Conservation (phyloP, 2,113 vertebrate species). For the Heterotis niloticus region DNA sequence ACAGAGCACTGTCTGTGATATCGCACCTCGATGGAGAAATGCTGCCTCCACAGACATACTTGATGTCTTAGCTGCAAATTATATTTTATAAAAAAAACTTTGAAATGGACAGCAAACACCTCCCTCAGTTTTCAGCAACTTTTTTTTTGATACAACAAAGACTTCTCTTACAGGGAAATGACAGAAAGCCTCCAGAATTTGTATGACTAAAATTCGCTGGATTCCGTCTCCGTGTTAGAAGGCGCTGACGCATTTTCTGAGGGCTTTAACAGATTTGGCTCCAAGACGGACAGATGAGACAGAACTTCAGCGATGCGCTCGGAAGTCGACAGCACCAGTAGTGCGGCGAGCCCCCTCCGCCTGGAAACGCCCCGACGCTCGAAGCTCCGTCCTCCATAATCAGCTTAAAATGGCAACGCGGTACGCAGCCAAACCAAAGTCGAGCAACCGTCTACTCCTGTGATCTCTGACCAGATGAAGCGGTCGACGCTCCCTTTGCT, state of each 20-base stretch:
- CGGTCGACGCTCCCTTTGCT: background rate
- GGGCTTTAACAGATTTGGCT: background rate
- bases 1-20: conserved; percentile 18
- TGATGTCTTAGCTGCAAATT: background rate
- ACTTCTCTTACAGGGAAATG: background rate
- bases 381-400: background rate
- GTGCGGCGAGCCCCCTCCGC: background rate
- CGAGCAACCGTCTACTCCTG: background rate
- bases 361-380: background rate
- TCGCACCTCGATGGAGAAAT: background rate
- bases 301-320: background rate
- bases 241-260: background rate
- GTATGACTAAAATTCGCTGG: background rate
- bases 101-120: conserved; percentile 3
- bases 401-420: background rate
- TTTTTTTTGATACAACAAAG: background rate
- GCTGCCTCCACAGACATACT: conserved; percentile 1
- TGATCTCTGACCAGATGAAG: background rate
- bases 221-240: background rate
- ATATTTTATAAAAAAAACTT: background rate
- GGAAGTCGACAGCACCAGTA: background rate
- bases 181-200: background rate
- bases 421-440: too few relatives aligned
- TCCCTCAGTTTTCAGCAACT: background rate
- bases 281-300: too few relatives aligned